Evolutionary conservation across 1,140 invertebrate species (phyloP).

Genomic region (Pteromalus puparum): DNA sequence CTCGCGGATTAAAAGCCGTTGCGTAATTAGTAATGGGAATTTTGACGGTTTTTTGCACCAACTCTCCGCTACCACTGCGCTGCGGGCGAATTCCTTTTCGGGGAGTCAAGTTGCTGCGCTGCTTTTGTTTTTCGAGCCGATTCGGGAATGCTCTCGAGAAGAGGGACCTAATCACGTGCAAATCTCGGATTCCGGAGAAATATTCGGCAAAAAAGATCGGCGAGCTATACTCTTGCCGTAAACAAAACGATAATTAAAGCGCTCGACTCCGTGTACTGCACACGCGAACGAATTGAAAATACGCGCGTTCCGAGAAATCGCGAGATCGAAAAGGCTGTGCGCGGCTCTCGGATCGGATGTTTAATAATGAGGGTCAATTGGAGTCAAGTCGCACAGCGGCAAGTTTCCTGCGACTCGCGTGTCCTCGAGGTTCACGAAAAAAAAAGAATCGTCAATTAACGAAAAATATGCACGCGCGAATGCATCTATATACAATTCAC

Average conservation of each 20-base stretch:
- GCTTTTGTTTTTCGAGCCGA: background rate
- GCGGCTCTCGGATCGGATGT: constrained; percentile 51
- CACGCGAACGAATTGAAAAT: background rate
- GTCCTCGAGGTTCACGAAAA: background rate
- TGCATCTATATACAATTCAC: background rate
- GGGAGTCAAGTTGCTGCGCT: too few relatives aligned
- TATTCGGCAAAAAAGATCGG: background rate
- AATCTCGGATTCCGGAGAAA: background rate
- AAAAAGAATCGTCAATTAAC: constrained; percentile 11
- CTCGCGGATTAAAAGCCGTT: constrained; percentile 36
- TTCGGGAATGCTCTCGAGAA: background rate
- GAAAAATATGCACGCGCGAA: background rate
- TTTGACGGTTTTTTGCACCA: constrained; percentile 25
- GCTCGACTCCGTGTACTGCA: background rate
- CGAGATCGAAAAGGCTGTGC: background rate
- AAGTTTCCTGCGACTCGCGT: background rate
- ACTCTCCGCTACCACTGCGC: background rate
- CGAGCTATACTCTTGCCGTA: too few relatives aligned
- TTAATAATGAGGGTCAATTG: constrained; percentile 63
- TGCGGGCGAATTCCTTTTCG: background rate
- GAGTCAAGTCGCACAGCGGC: constrained; percentile 57
- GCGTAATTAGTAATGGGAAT: constrained; percentile 44
- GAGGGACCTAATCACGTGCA: background rate
- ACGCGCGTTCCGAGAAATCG: background rate
- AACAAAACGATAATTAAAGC: background rate